Percentiles rank a stretch among this genome's conserved stretches.
These are phyloP conservation scores for Cataglyphis livida DNA, from an alignment of 2,888 invertebrate genomes.

Conservation along the genomic window DNA sequence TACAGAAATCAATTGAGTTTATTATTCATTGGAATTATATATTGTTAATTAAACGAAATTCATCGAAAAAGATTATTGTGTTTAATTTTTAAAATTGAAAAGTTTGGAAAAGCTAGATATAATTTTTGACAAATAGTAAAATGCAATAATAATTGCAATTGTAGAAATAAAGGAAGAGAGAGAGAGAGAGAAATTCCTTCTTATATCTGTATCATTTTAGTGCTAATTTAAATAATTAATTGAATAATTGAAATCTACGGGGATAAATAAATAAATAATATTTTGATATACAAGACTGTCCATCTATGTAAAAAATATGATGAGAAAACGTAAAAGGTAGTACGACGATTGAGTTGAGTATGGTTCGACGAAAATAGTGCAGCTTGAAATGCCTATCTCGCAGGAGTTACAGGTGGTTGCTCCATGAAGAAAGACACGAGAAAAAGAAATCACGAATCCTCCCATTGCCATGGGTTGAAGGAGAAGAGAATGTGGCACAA, in stretches of 20 bases:
- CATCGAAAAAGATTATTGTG: background rate
- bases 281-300: background rate
- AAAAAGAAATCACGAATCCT: slow-evolving; percentile 43
- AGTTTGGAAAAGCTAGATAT: background rate
- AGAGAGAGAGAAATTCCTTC: background rate
- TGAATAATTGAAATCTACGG: background rate
- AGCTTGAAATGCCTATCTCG: slow-evolving; percentile 61
- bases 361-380: slow-evolving; percentile 15
- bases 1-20: background rate
- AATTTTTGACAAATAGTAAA: background rate
- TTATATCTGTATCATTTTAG: background rate
- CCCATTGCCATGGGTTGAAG: slow-evolving; percentile 16
- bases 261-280: background rate
- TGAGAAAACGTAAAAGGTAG: background rate
- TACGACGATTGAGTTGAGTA: background rate
- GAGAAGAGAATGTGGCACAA: background rate
- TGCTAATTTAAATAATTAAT: background rate
- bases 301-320: background rate
- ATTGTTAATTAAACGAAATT: background rate
- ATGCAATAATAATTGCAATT: background rate
- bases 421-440: slow-evolving; percentile 66
- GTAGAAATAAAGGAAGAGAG: background rate
- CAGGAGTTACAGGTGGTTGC: slow-evolving; percentile 77
- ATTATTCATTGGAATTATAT: background rate
- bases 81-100: background rate